Evolutionary conservation across 2,888 invertebrate species (phyloP), one percentile per base, ranked within the genome.

Genomic region (Lissonota sp.): DNA sequence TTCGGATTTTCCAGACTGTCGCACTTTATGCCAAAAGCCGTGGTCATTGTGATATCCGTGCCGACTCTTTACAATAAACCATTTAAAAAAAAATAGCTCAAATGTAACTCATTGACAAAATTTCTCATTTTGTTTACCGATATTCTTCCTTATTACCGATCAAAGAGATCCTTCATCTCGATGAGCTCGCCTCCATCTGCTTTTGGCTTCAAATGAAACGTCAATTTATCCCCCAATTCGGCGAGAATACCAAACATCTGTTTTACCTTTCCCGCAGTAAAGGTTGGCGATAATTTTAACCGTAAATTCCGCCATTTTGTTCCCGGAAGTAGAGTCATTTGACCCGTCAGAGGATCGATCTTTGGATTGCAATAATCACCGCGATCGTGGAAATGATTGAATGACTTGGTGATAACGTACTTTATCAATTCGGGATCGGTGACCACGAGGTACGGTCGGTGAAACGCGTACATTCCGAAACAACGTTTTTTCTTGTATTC

Each of bases 261-360:
- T 74, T 92, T 93, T 83, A 93, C 87, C 78, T 92, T 92, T 8
- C 92, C 92, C 0, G 92, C 88, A 0, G 93, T 93, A 76, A 93
- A 93, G 4, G 92, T 90, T n/a, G 93, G 92, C 3, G 91, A 89
- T n/a, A 93, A 79, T 78, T 92, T 92, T 8, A 87, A 82, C 3
- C 93, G 86, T 12, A 93, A 79, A 72, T 87, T 86, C 53, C 87
- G 90, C 93, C 93, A 93, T 53, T 87, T 89, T 6, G 86, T 82
- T 0, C 93, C 93, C 6, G 86, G 75, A 16, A 91, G 64, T 0
- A 85, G 71, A 42, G 92, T 90, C 39, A 92, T 77, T 70, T 91
- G 87, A 0, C 85, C 90, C 7, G 86, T 84, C 4, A 92, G 71
- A 0, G 91, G 92, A 78, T 92, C 92, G 5, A 86, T 53, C 14